Evolutionary conservation across 1,140 invertebrate genomes (phyloP), one percentile per base, ranked within the genome.

Genomic region (Batillaria attramentaria): DNA sequence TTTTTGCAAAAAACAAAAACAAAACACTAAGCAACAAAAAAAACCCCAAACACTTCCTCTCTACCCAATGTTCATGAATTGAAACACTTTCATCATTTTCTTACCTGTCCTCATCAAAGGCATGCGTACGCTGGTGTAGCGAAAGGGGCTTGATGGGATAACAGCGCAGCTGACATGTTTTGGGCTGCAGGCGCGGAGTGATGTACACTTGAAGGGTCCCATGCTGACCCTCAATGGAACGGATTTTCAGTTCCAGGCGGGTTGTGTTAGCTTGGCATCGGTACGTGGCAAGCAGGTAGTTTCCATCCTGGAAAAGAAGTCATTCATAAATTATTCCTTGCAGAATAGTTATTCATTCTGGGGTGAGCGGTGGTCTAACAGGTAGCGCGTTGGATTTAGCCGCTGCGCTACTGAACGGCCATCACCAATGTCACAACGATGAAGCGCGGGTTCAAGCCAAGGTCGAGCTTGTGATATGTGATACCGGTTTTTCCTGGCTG

Each of bases 191-290:
- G 80, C 95, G 91, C 1, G 96, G 95, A 4, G 95, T 96, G 72
- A 97, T 93, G 86, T 97, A 97, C 13, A 94, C 94, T 85, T 94
- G 93, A 16, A 97, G 86, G 5, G 92, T 93, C 20, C 96, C 96
- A 86, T 94, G 93, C 86, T 95, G 94, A 8, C 95, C 96, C 91
- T 96, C 96, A 43, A 95, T 94, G 4, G 95, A 95, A 54, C 95
- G 92, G 57, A 92, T 88, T 90, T 94, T 94, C 50, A 97, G 92
- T 88, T 97, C 95, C 33, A 97, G 90, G 77, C 95, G 92, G 73
- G 95, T 97, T 1, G 95, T 97, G 87, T 97, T 96, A 2, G 95
- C 93, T 91, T 97, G 95, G 87, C 95, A 96, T 43, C 95, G 93
- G 91, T 96, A 97, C 8, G 96, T 97, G 1, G 95, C 95, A 57